Base-by-base conservation (phyloP, 1,140 invertebrate genomes). In the Achatina immaculata region DNA sequence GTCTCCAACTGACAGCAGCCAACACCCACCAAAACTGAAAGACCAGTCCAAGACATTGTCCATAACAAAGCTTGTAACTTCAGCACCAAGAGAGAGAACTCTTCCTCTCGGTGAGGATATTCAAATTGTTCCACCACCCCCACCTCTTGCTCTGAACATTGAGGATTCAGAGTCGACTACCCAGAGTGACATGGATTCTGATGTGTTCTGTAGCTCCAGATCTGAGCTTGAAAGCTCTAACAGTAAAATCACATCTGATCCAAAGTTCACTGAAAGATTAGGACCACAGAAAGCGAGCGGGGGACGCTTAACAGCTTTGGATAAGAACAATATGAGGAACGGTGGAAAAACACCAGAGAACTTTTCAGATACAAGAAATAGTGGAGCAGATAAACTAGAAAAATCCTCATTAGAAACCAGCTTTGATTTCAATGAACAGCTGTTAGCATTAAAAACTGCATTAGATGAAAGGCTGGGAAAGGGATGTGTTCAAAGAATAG, bases 101-200 rank as follows among this genome's bases (percentile, higher is more conserved):
- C 3, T 34, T 34, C 66, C 66, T 4, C n/a, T 69, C 4, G 34
- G 34, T 42, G 66, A 69, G 34, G n/a, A 58, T 24, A 11, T 58
- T 58, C 55, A 38, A 0, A 74, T 78, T n/a, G 81, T 75, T 36
- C 58, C 81, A 7, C 69, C 81, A 21, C 69, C 71, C 31, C 81
- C 81, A 38, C 71, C 58, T 31, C 77, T 71, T n/a, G 72, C 2
- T 28, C 24, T 82, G 21, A n/a, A 16, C 14, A 0, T 36, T 9
- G 75, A 76, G 24, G 77, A 82, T 11, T 72, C 77, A 19, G 71
- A 55, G 38, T 83, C 82, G 48, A 83, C 80, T 42, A 83, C 82
- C 11, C 82, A 83, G 82, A 83, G 82, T 68, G 82, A 83, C 58
- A 73, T 83, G 36, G 82, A 83, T 73, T 83, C 82, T 11, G 82